These are phyloP conservation scores for Microcebus murinus DNA, from an alignment of 2,113 vertebrate species.

Conservation along the genomic window DNA sequence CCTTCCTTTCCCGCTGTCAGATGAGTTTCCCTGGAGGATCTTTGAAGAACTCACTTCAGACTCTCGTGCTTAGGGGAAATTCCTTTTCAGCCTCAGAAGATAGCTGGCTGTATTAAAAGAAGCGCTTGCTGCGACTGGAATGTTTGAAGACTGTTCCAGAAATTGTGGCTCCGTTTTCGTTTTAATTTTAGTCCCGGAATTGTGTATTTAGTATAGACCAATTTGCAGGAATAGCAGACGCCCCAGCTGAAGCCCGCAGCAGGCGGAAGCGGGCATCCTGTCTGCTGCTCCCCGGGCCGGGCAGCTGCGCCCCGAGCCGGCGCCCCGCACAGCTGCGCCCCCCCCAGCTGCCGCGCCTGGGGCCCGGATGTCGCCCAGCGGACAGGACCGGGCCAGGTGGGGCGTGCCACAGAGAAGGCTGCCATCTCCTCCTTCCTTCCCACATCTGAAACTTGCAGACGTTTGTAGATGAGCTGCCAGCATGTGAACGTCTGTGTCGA, in stretches of 20 bases:
- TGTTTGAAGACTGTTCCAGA: slow-evolving; percentile 50
- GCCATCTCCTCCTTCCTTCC: not conserved
- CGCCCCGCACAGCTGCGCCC: slow-evolving; percentile 32
- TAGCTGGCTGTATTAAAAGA: slow-evolving; percentile 30
- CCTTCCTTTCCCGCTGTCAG: slow-evolving; percentile 11
- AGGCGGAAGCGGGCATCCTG: not conserved
- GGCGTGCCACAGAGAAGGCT: not conserved
- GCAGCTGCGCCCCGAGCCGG: slow-evolving; percentile 59
- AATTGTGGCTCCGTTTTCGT: slow-evolving; percentile 26
- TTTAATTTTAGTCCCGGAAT: slow-evolving; percentile 68
- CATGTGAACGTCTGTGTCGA: not conserved
- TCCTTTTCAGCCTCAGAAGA: slow-evolving; percentile 43
- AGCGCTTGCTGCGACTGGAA: not conserved
- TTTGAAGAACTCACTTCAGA: slow-evolving; percentile 66
- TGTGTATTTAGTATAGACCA: slow-evolving; percentile 40
- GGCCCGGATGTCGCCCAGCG: not conserved
- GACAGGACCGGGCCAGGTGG: not conserved
- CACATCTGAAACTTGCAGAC: not conserved
- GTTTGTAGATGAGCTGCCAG: not conserved
- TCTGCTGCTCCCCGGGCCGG: not conserved
- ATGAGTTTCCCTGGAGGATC: slow-evolving; percentile 34
- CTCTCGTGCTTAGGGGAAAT: slow-evolving; percentile 57
- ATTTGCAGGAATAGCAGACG: slow-evolving; percentile 66
- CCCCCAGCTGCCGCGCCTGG: not conserved
- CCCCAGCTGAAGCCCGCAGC: slow-evolving; percentile 52